Base-by-base conservation (phyloP, 1,140 invertebrate species). In the Tetragnatha versicolor region DNA sequence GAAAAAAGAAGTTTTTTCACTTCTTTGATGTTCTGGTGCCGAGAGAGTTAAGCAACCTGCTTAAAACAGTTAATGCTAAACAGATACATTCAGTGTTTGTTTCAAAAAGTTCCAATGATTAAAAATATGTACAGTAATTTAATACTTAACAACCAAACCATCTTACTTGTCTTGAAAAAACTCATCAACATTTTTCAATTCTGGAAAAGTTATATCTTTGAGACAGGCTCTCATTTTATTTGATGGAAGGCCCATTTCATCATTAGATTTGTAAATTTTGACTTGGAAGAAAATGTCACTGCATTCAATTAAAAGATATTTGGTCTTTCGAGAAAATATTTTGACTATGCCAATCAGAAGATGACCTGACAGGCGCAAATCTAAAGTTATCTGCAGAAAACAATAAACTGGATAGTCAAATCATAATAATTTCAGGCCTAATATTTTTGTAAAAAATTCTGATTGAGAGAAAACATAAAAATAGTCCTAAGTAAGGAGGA, bases 201-300 rank as follows among this genome's bases (percentile, higher is more conserved):
- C 83, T 14, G 83, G 83, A 42, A 84, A 69, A 12, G 82, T 84
- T 35, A 84, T 83, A 3, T 83, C 81, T 37, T 80, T 80, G 22
- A 84, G 60, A 20, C 79, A 78, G 20, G 82, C 80, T 47, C 98
- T 95, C 81, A 96, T 87, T 84, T 98, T 95, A 82, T 98, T 96
- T 85, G 98, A 96, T 0, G 96, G 95, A 58, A 99, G 87, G 87
- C 98, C 97, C 0, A 98, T 97, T 91, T 98, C 96, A 17, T 96
- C 96, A 35, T 97, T 96, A n/a, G n/a, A n/a, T 82, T 96, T 89
- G 85, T 99, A 99, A 94, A 97, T 95, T 90, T 98, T 99, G 82
- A 99, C 99, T 88, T 99, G 99, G 51, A 99, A 96, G 87, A 99
- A 99, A 0, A 98, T 98, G 88, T 99, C 97, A 93, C 99, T 99